A percentile compares a stretch with the other conserved stretches of the same genome.
These are phyloP conservation scores for Tipula lateralis DNA, from an alignment of 2,888 invertebrate species.

Conservation along the genomic window DNA sequence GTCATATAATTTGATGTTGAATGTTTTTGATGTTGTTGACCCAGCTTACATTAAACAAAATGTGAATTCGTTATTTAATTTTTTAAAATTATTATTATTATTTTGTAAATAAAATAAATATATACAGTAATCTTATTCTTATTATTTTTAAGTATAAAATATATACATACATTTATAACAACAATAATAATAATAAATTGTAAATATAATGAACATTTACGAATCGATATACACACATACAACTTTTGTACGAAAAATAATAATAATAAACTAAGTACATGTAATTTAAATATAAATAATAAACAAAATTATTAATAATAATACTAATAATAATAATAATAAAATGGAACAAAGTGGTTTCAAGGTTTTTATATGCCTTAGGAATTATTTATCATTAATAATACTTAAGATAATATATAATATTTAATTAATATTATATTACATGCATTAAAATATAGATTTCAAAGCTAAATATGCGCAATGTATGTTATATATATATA, in stretches of 20 bases:
- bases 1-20: neutral
- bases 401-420: constrained; percentile 4
- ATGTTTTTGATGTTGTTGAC: neutral
- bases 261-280: constrained; percentile 5
- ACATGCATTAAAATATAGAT: too few species aligned
- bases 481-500: too few species aligned
- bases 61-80: neutral
- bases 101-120: neutral
- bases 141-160: neutral
- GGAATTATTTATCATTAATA: constrained; percentile 28
- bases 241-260: neutral
- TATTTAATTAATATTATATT: constrained; percentile 26
- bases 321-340: neutral
- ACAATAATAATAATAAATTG: neutral
- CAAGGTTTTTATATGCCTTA: constrained; percentile 25
- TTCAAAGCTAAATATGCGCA: too few species aligned
- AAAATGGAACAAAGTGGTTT: constrained; percentile 9
- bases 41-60: neutral
- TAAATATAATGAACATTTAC: neutral
- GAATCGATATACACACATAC: too few species aligned
- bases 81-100: neutral
- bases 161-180: too few species aligned
- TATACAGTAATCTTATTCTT: neutral
- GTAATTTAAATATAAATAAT: constrained; percentile 27
- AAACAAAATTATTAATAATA: neutral